Conservation (phyloP, 2,113 vertebrate species). For the Calyptommatus sinebrachiatus region DNA sequence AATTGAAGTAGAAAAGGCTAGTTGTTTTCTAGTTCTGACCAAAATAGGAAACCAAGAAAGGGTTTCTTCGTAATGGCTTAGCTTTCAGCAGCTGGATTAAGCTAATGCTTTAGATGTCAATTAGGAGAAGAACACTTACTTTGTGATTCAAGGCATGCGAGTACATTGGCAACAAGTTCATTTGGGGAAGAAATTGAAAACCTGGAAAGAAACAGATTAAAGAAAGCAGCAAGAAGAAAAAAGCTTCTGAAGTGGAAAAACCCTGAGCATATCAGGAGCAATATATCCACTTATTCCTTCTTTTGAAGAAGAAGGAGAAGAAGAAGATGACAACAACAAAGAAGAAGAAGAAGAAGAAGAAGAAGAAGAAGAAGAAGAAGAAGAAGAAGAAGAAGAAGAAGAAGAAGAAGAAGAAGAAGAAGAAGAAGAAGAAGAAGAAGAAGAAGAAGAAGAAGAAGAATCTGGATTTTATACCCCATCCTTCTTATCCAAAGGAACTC, state of each 20-base stretch:
- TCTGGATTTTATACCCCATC: too few species aligned
- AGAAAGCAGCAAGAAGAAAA: background rate
- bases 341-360: too few species aligned
- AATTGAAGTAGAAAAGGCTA: slow-evolving; percentile 1
- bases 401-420: too few species aligned
- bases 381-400: too few species aligned
- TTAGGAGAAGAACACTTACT: slow-evolving; percentile 21
- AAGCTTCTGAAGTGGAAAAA: background rate
- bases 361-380: too few species aligned
- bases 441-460: too few species aligned
- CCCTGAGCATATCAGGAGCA: rapidly evolving
- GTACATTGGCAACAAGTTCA: slow-evolving; percentile 6
- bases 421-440: too few species aligned
- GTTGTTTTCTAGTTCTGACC: background rate
- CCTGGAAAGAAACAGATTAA: background rate
- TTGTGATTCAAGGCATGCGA: slow-evolving; percentile 27
- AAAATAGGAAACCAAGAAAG: background rate
- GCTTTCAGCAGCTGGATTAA: background rate
- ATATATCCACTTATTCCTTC: background rate
- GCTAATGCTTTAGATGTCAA: background rate
- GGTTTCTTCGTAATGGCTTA: rapidly evolving
- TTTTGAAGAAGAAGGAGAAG: too few species aligned
- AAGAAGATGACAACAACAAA: too few species aligned
- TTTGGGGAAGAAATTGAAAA: slow-evolving; percentile 19
- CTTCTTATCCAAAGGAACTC: too few species aligned